phyloP scores from a whole-genome alignment of 2,113 vertebrate species.

The Arothron firmamentum region DNA sequence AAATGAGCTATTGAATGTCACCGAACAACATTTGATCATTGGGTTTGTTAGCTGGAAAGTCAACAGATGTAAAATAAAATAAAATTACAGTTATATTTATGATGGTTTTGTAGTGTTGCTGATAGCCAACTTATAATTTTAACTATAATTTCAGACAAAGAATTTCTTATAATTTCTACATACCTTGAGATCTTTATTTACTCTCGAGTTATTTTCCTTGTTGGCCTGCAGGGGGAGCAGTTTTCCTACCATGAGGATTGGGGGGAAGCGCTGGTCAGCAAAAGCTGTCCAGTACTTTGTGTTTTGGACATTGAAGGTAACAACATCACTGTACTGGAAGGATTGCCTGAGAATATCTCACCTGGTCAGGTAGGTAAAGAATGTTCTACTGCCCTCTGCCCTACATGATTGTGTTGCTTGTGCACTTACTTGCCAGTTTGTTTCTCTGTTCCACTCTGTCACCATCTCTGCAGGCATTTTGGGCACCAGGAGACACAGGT shows the following conservation, averaged over 20 bases:
- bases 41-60: too few relatives aligned
- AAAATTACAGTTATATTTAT: too few relatives aligned
- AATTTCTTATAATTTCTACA: too few relatives aligned
- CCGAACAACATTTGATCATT: too few relatives aligned
- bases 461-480: constrained; percentile 82
- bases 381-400: constrained; percentile 10
- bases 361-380: constrained; percentile 83
- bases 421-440: background rate
- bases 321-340: constrained; percentile 85
- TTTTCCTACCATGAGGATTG: constrained; percentile 89
- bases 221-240: constrained; percentile 77
- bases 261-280: constrained; percentile 82
- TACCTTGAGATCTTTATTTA: too few relatives aligned
- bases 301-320: constrained; percentile 83
- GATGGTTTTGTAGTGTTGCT: too few relatives aligned
- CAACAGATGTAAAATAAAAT: too few relatives aligned
- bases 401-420: background rate
- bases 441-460: background rate
- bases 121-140: too few relatives aligned
- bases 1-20: too few relatives aligned
- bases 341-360: constrained; percentile 84
- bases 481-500: constrained; percentile 84
- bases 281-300: constrained; percentile 83
- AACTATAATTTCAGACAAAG: too few relatives aligned
- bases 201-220: background rate